Base-by-base conservation (phyloP, 2,888 invertebrate genomes). In the Morpho helenor region DNA sequence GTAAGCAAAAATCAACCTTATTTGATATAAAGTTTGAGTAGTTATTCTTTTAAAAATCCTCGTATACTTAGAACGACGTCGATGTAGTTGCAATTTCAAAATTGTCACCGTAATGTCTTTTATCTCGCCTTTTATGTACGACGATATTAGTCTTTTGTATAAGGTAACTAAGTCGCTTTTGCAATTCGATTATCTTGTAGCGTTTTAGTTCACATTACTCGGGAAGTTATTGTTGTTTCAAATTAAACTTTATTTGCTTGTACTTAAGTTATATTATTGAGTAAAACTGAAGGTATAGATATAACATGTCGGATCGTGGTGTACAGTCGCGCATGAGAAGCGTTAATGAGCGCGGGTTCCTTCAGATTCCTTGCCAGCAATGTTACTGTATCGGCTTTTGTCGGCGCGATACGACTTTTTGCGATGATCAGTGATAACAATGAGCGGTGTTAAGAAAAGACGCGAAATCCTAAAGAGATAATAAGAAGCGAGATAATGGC, bases 281-380 rank as follows among this genome's bases (percentile, higher is more conserved):
- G 40, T 63, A 64, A 8, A 10, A 42, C 31, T 52, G 10, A 31
- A 41, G 41, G 7, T 46, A 62, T 48, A 73, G 67, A 68, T 81
- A 75, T 44, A 75, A 59, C 68, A 71, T 74, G 79, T 68, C 55
- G 52, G 31, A 16, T 59, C 59, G 62, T 57, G 65, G 69, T 61
- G 56, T 16, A 66, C 69, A 72, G 74, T 69, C 73, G 79, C 70
- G 70, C 72, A 66, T 71, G 75, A 76, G 81, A 82, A 83, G 87
- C 87, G 88, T 87, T 90, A 90, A 89, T 90, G 89, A 90, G 89
- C 80, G 74, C 71, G 74, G 79, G 80, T 80, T 79, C 82, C 78
- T 75, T 77, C 76, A 80, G 82, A 89, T 86, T 87, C 88, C 87
- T 66, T 59, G 65, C 68, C 76, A 79, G 84, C 80, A 73, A 84